Evolutionary conservation across 2,888 invertebrate species (phyloP).

Genomic region (Diplazon laetatorius): DNA sequence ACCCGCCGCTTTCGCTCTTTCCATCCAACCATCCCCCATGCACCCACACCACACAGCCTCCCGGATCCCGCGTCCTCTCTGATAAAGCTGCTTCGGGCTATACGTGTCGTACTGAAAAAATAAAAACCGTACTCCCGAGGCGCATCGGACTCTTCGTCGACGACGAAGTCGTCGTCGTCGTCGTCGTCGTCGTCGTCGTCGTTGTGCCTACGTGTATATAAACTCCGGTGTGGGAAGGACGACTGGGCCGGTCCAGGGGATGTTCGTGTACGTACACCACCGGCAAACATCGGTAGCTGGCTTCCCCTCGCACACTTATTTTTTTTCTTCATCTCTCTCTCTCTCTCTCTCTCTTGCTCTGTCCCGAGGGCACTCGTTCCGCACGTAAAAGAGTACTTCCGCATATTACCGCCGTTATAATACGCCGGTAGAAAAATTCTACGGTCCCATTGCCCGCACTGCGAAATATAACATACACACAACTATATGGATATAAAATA

Average conservation of each 20-base stretch:
- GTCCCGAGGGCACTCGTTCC: constrained; percentile 60
- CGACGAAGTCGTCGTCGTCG: too few relatives aligned
- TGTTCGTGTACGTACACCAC: constrained; percentile 27
- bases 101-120: constrained; percentile 60
- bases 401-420: constrained; percentile 61
- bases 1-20: constrained; percentile 23
- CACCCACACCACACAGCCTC: constrained; percentile 28
- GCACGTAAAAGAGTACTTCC: constrained; percentile 60
- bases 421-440: constrained; percentile 59
- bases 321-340: too few relatives aligned
- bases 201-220: constrained; percentile 22
- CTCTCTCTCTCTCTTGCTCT: constrained; percentile 11
- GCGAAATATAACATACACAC: constrained; percentile 45
- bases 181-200: constrained; percentile 51
- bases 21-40: constrained; percentile 14
- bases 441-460: constrained; percentile 27
- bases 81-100: constrained; percentile 60
- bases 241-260: constrained; percentile 14
- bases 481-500: constrained; percentile 23
- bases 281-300: constrained; percentile 5
- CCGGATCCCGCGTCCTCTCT: constrained; percentile 44
- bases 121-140: constrained; percentile 50
- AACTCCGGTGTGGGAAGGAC: constrained; percentile 39
- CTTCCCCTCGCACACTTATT: neutral
- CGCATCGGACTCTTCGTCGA: constrained; percentile 55